phyloP scores from a whole-genome alignment of 2,113 vertebrate species.

The Anarhynchus alexandrinus region DNA sequence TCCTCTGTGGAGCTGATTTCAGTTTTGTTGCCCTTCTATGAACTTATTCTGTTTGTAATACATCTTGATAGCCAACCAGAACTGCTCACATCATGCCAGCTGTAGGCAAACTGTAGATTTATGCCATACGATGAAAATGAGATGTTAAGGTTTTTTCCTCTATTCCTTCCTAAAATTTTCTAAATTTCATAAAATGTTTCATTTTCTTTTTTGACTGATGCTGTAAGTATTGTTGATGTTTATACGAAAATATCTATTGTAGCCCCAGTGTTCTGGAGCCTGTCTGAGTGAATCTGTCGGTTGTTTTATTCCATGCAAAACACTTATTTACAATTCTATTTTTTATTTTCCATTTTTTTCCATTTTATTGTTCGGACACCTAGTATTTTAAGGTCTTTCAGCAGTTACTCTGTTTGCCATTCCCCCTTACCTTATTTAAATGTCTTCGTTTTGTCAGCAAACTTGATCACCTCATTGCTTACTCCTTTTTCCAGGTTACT shows the following conservation, averaged over 20 bases:
- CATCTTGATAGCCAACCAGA: neutral
- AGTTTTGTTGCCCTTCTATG: neutral
- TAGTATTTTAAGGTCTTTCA: neutral
- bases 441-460: neutral
- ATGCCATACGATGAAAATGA: neutral
- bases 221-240: neutral
- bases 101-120: neutral
- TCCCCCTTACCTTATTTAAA: neutral
- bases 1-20: neutral
- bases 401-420: neutral
- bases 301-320: neutral
- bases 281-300: neutral
- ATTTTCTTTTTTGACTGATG: neutral
- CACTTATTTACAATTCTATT: neutral
- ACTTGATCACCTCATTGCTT: neutral
- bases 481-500: neutral
- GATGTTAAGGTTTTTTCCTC: neutral
- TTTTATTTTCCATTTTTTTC: too few relatives aligned
- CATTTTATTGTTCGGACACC: neutral
- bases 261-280: neutral
- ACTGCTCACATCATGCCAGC: neutral
- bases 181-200: neutral
- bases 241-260: neutral
- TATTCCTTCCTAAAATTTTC: neutral
- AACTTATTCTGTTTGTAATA: neutral